Conservation (phyloP, 2,797 vertebrate genomes). For the Peromyscus aztecus region DNA sequence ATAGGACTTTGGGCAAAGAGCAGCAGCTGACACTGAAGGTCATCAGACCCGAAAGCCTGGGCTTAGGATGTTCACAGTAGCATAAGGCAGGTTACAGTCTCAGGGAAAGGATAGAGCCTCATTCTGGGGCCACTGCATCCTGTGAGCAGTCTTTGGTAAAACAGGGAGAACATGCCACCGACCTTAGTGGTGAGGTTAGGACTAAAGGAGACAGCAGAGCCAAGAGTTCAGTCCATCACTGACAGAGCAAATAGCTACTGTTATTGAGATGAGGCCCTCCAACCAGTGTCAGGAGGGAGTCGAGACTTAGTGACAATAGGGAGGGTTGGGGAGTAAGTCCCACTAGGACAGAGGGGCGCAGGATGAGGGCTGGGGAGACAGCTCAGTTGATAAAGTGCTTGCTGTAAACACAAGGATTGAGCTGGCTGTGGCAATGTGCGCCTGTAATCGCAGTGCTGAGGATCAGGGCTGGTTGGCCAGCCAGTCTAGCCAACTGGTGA, state of each 20-base stretch:
- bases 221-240: not conserved
- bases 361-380: not conserved
- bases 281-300: not conserved
- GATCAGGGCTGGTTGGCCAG: not conserved
- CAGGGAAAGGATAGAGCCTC: not conserved
- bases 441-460: not conserved
- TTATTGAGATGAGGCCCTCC: not conserved
- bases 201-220: not conserved
- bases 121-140: not conserved
- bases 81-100: not conserved
- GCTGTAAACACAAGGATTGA: not conserved
- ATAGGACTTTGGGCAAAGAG: not conserved
- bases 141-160: not conserved
- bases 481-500: not conserved
- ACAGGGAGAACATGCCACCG: not conserved
- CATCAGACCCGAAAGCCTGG: accelerated
- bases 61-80: not conserved
- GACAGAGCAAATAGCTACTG: not conserved
- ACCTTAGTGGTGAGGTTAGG: not conserved
- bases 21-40: not conserved
- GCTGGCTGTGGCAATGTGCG: not conserved
- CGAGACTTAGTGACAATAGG: not conserved
- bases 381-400: not conserved
- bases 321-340: not conserved
- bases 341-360: accelerated